phyloP scores from a whole-genome alignment of 2,113 vertebrate species.

The Todiramphus chloris region DNA sequence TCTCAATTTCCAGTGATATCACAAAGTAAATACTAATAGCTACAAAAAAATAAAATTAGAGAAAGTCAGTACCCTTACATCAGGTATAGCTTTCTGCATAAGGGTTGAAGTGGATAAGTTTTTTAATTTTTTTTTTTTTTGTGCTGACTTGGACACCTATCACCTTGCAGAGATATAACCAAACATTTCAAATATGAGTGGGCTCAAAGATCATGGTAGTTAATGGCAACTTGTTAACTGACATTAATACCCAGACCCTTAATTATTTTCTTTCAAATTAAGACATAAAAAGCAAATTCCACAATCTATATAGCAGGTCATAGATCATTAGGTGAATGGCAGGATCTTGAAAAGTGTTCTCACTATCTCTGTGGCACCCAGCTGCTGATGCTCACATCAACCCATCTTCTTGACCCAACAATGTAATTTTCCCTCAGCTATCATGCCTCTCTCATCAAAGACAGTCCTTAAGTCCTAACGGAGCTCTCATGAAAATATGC shows the following conservation, averaged over 20 bases:
- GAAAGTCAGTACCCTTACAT: not conserved
- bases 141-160: not conserved
- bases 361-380: not conserved
- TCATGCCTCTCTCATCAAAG: not conserved
- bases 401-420: not conserved
- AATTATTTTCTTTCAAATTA: not conserved
- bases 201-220: not conserved
- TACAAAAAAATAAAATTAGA: not conserved
- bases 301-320: not conserved
- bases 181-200: not conserved
- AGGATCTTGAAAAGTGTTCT: not conserved
- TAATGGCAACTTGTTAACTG: not conserved
- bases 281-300: not conserved
- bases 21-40: not conserved
- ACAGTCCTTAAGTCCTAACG: not conserved
- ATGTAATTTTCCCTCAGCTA: not conserved
- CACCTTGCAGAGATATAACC: not conserved
- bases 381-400: not conserved
- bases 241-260: not conserved
- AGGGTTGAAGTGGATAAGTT: not conserved
- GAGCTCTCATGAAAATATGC: not conserved
- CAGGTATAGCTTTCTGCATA: not conserved
- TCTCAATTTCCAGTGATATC: not conserved
- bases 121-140: not conserved
- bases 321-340: not conserved